Base-by-base conservation (phyloP, 2,113 vertebrate genomes). In the Willisornis vidua region DNA sequence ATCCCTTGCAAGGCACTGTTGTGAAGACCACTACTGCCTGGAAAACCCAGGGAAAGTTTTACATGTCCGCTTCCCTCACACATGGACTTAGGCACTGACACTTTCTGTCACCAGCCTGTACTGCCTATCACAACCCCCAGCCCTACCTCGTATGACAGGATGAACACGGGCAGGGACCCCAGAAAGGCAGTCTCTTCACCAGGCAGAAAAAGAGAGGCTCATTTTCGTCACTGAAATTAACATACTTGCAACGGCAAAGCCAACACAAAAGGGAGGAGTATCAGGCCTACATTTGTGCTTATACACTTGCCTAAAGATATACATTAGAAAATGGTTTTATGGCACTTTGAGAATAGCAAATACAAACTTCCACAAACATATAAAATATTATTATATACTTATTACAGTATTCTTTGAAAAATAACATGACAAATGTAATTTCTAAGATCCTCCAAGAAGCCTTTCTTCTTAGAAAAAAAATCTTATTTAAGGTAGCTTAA, bases 51-150 rank as follows among this genome's bases (percentile, higher is more conserved):
- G 41, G 28, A 25, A 74, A 62, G 43, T 55, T 89, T 86, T 57
- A 43, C 14, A 57, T 14, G 16, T 65, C 8, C 33, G 5, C 33
- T 85, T 83, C 24, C 33, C 46, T 90, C n/a, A 37, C 22, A 48
- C 0, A 0, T 18, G 22, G 68, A 52, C 41, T 54, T 49, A 46
- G 1, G 4, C 28, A n/a, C 33, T 71, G 35, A 39, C 33, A 45
- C 6, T 39, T 67, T 66, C 52, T 68, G 52, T 46, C 72, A 55
- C 39, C 43, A 82, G 37, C 11, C 59, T 4, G 1, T 54, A 41
- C 54, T 57, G 37, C 24, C 45, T 0, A 0, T 12, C 1, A 0
- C 28, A 52, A 18, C 7, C 39, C 66, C 18, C 48, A 72, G 52
- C 33, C 39, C 43, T 15, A 24, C 43, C 45, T 48, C 39, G 9